Percentiles rank a stretch among this genome's conserved stretches.
phyloP scores from a whole-genome alignment of 2,888 invertebrate genomes.

The Phyllotreta cruciferae region DNA sequence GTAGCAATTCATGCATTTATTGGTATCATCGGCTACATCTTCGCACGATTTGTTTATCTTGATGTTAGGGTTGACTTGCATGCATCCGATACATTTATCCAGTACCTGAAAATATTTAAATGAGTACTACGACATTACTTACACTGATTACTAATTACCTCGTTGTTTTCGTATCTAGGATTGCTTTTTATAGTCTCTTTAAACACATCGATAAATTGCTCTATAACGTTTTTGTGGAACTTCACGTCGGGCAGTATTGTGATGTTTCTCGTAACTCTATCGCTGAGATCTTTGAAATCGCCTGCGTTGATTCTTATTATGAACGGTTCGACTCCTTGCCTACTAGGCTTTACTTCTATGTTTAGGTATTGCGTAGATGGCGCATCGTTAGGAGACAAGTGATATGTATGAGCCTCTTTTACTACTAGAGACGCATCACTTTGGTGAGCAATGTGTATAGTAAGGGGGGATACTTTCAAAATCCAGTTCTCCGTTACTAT shows the following conservation, averaged over 20 bases:
- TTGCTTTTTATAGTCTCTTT: slow-evolving; percentile 76
- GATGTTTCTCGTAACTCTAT: slow-evolving; percentile 73
- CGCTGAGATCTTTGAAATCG: slow-evolving; percentile 80
- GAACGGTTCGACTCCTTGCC: slow-evolving; percentile 68
- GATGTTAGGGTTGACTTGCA: slow-evolving; percentile 79
- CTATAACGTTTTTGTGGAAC: slow-evolving; percentile 79
- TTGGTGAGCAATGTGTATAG: slow-evolving; percentile 78
- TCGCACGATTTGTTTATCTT: slow-evolving; percentile 75
- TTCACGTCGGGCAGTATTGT: slow-evolving; percentile 72
- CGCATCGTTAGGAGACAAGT: slow-evolving; percentile 71
- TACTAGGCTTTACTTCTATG: slow-evolving; percentile 74
- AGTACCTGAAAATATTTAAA: slow-evolving; percentile 65
- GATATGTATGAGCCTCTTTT: slow-evolving; percentile 76
- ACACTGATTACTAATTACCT: slow-evolving; percentile 37
- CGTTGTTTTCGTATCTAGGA: slow-evolving; percentile 63
- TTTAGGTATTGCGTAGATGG: slow-evolving; percentile 83
- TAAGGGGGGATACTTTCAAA: slow-evolving; percentile 80
- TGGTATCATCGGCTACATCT: slow-evolving; percentile 57
- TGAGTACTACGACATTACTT: neutral
- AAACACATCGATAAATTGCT: slow-evolving; percentile 86
- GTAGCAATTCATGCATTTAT: slow-evolving; percentile 67
- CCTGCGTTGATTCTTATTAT: slow-evolving; percentile 78
- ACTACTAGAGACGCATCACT: slow-evolving; percentile 78
- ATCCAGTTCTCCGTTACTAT: slow-evolving; percentile 88
- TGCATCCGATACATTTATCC: slow-evolving; percentile 89